Evolutionary conservation across 2,113 vertebrate genomes (phyloP).

Genomic region (Piliocolobus tephrosceles): DNA sequence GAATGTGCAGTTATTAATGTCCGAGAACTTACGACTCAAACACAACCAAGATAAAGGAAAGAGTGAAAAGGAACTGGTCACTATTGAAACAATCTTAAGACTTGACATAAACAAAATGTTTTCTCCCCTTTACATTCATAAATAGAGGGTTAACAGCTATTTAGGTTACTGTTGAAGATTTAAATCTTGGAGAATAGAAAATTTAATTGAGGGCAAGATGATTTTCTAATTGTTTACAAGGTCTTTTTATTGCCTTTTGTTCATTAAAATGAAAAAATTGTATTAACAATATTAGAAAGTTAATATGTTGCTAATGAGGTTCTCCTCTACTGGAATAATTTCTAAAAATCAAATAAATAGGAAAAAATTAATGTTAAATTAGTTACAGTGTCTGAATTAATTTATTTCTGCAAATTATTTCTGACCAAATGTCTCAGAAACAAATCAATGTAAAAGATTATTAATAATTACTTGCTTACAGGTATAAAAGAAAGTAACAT

Average conservation of each 20-base stretch:
- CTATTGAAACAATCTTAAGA: conserved; percentile 3
- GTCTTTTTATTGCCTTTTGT: background rate
- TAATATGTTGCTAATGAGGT: background rate
- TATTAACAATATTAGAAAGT: conserved; percentile 47
- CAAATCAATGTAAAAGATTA: conserved; percentile 47
- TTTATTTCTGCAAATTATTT: conserved; percentile 64
- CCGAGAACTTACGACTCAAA: conserved; percentile 39
- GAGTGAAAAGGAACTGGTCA: conserved; percentile 4
- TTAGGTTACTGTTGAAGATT: background rate
- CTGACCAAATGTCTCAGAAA: conserved; percentile 45
- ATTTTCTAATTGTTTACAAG: conserved; percentile 22
- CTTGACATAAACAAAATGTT: conserved; percentile 17
- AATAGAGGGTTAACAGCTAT: conserved; percentile 21
- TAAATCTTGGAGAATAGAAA: conserved; percentile 37
- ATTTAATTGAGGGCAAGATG: background rate
- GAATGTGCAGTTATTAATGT: conserved; percentile 27
- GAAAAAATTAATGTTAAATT: conserved; percentile 52
- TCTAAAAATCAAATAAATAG: conserved; percentile 39
- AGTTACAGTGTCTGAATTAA: conserved; percentile 17
- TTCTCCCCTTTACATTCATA: background rate
- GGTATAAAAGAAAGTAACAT: conserved; percentile 44
- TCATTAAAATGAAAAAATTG: conserved; percentile 1
- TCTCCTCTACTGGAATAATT: conserved; percentile 29
- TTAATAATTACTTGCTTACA: conserved; percentile 56
- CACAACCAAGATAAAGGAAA: conserved; percentile 29